Evolutionary conservation across 2,888 invertebrate species (phyloP), one percentile per base, ranked within the genome.

Genomic region (Xylota sylvarum): DNA sequence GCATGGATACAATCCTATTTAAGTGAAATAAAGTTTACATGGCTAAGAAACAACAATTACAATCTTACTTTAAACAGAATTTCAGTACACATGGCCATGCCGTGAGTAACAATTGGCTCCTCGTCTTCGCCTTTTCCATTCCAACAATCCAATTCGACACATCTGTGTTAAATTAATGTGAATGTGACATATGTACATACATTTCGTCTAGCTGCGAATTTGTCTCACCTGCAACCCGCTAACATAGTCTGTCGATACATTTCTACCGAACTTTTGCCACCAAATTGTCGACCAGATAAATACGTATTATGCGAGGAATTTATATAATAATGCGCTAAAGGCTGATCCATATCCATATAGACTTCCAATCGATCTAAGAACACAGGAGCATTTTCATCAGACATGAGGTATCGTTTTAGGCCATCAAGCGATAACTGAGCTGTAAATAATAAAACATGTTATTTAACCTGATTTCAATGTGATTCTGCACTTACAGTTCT

Each of bases 51-150:
- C 7, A 5, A 35, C 69, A 5, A 30, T 9, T 35, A 4, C 35
- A 43, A 48, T 23, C 43, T 79, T 62, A 91, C 97, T 93, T 97
- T 99, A 93, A 99, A 99, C 23, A 98, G 93, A 90, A 99, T 99
- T 93, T 99, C 99, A 2, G 99, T 99, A 92, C 99, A 99, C 98
- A 99, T 99, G 5, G 99, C 99, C 94, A 99, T 99, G 56, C 99
- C 99, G 93, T 99, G 99, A 40, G 99, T 99, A 89, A 99, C 99
- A 90, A 99, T 99, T 0, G 99, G 99, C 91, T 99, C 99, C 90
- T 99, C 98, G 90, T 99, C 98, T 93, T 98, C 98, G 0, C 97
- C 97, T 93, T 97, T 97, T 7, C 99, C 99, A 92, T 99, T 99
- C 99, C 99, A 99, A 92, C 98, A 99, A 93, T 99, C 99, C 70